A percentile compares a stretch with the other conserved stretches of the same genome.
These are phyloP conservation scores for Onychostruthus taczanowskii DNA, from an alignment of 2,113 vertebrate species.

Conservation along the genomic window DNA sequence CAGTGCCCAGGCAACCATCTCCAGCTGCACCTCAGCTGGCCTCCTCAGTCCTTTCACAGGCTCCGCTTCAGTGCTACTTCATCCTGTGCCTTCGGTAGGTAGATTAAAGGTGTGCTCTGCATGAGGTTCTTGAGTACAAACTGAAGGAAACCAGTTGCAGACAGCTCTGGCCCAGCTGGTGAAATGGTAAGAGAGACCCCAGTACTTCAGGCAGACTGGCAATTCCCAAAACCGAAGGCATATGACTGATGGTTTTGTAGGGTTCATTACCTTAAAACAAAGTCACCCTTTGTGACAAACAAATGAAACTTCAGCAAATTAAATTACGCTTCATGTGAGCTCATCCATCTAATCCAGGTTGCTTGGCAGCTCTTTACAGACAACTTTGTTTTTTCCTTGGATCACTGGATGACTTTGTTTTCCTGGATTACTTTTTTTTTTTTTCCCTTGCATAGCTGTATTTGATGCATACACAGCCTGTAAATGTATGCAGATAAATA, in stretches of 20 bases:
- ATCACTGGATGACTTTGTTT: no score
- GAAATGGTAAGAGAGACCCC: background rate
- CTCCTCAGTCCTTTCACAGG: background rate
- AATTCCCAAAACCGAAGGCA: background rate
- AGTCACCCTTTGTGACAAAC: background rate
- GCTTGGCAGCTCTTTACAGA: background rate
- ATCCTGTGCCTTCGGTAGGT: background rate
- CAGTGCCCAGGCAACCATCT: background rate
- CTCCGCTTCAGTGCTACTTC: background rate
- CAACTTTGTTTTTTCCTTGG: no score
- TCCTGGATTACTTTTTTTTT: background rate
- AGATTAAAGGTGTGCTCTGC: background rate
- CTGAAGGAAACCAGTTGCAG: background rate
- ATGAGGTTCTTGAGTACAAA: background rate
- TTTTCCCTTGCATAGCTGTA: background rate
- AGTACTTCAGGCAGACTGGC: background rate
- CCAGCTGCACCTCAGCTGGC: background rate
- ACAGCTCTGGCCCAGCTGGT: background rate
- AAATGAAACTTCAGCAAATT: background rate
- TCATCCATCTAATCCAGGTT: background rate
- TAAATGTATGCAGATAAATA: rapidly evolving
- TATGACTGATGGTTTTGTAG: background rate
- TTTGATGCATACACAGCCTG: background rate
- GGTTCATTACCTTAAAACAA: background rate
- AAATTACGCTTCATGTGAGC: background rate